A percentile compares a stretch with the other conserved stretches of the same genome.
These are phyloP conservation scores for Taxidea taxus DNA, from an alignment of 2,113 vertebrate species.

Conservation along the genomic window DNA sequence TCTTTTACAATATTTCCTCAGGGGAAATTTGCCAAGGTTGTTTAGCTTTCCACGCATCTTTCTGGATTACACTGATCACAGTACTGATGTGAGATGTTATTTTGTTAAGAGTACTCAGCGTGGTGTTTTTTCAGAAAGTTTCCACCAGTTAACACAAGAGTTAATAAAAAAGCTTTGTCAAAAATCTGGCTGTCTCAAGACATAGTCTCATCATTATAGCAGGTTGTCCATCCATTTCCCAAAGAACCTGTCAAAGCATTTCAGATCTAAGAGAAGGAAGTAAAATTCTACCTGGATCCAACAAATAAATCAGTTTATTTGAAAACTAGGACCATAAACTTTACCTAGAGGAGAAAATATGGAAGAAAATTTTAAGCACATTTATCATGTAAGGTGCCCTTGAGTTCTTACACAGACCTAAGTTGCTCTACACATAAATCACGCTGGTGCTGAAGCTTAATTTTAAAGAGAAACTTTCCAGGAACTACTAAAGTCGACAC, in stretches of 20 bases:
- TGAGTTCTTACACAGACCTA: background rate
- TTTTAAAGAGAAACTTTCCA: slow-evolving; percentile 27
- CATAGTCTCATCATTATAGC: background rate
- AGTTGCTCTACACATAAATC: slow-evolving; percentile 16
- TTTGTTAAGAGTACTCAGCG: background rate
- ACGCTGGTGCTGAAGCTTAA: background rate
- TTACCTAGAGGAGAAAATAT: background rate
- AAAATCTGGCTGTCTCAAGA: background rate
- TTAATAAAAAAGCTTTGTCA: background rate
- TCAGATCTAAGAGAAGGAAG: background rate
- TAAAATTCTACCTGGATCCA: slow-evolving; percentile 28
- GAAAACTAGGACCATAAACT: background rate
- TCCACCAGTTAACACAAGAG: background rate
- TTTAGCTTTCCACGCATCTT: background rate
- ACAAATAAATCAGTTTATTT: slow-evolving; percentile 24
- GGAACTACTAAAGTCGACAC: background rate
- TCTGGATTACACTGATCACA: background rate
- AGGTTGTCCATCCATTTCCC: background rate
- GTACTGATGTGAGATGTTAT: background rate
- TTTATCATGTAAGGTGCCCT: slow-evolving; percentile 7
- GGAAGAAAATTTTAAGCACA: background rate
- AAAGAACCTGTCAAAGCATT: background rate
- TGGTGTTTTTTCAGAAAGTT: background rate
- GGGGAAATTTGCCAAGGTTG: background rate
- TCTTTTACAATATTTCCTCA: background rate